Evolutionary conservation across 2,888 invertebrate species (phyloP).

Genomic region (Euzetes globulus): DNA sequence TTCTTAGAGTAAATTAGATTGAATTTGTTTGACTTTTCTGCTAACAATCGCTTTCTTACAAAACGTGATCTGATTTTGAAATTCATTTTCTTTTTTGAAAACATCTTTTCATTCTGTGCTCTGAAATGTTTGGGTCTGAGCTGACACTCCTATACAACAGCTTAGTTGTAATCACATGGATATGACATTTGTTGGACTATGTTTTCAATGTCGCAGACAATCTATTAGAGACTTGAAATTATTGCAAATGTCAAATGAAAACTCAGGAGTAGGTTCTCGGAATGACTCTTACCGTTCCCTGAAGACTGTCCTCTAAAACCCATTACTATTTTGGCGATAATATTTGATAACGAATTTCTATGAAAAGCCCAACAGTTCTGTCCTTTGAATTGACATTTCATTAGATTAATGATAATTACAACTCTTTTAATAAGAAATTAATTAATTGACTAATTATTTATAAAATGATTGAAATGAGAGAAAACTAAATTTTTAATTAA

Average conservation of each 20-base stretch:
- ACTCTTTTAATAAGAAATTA: no score
- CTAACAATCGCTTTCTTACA: not conserved
- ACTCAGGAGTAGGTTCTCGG: no score
- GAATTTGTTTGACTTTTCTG: not conserved
- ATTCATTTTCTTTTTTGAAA: not conserved
- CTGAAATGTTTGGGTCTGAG: not conserved
- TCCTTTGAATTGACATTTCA: no score
- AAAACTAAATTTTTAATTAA: not conserved
- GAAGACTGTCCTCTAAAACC: no score
- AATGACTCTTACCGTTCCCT: no score
- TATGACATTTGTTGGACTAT: not conserved
- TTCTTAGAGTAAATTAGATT: no score
- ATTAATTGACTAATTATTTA: no score
- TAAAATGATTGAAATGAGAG: not conserved
- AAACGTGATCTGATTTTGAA: not conserved
- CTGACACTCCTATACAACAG: not conserved
- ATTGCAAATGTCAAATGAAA: not conserved
- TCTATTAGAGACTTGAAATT: not conserved
- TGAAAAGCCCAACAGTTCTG: no score
- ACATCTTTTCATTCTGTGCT: no score
- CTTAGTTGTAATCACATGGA: not conserved
- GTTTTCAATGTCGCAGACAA: not conserved
- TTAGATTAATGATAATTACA: no score
- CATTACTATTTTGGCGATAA: no score
- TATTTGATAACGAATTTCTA: no score